These are phyloP conservation scores for Syndactyla subalaris DNA, from an alignment of 2,797 vertebrate genomes.

Conservation along the genomic window DNA sequence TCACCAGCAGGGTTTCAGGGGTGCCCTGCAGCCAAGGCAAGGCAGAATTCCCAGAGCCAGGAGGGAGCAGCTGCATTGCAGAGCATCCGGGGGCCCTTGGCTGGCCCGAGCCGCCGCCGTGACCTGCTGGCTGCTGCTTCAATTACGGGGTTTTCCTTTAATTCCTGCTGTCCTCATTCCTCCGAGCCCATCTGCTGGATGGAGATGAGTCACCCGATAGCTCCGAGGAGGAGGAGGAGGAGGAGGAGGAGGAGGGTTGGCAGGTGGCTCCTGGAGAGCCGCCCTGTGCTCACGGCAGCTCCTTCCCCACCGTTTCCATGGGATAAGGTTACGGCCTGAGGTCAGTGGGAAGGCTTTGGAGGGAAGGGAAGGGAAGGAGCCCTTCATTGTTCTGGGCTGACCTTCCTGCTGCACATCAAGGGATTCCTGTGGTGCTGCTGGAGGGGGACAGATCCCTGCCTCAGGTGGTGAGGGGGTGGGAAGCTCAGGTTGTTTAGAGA, in stretches of 20 bases:
- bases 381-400: not conserved
- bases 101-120: rapidly evolving
- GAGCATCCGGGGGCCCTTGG: not conserved
- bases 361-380: not conserved
- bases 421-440: not conserved
- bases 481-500: not conserved
- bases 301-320: not conserved
- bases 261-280: slow-evolving; percentile 33
- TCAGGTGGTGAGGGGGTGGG: slow-evolving; percentile 16
- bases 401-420: slow-evolving; percentile 6
- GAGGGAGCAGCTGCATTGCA: not conserved
- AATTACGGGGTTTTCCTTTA: not conserved
- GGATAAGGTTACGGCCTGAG: not conserved
- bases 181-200: slow-evolving; percentile 11
- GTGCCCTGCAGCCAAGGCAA: not conserved
- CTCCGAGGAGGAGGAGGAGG: not conserved
- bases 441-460: not conserved
- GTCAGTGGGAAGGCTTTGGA: slow-evolving; percentile 1
- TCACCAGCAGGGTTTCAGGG: not conserved
- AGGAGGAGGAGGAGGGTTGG: not conserved
- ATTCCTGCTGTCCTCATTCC: not conserved
- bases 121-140: not conserved
- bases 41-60: not conserved
- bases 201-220: slow-evolving; percentile 17
- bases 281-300: not conserved